These are phyloP conservation scores for Sympetrum striolatum DNA, from an alignment of 2,888 invertebrate genomes.

Conservation along the genomic window DNA sequence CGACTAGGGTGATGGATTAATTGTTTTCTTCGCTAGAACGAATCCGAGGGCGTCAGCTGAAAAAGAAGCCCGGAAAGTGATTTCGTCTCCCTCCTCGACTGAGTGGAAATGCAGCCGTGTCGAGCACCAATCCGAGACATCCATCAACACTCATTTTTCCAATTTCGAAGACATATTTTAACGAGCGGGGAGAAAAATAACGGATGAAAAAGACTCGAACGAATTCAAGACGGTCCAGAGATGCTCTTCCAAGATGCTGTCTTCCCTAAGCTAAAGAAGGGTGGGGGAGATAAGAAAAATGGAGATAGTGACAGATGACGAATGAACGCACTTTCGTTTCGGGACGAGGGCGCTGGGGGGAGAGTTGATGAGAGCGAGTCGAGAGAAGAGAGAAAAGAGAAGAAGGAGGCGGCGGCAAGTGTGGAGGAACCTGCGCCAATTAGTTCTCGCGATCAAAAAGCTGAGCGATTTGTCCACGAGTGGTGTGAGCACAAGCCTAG, in stretches of 20 bases:
- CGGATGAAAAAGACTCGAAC: neutral
- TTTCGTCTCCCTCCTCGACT: neutral
- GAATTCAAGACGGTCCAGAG: slow-evolving; percentile 18
- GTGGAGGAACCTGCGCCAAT: slow-evolving; percentile 4
- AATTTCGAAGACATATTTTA: slow-evolving; percentile 43
- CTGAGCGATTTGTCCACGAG: slow-evolving; percentile 37
- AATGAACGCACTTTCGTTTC: slow-evolving; percentile 38
- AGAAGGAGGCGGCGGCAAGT: neutral
- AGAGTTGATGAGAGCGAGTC: neutral
- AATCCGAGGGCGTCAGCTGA: neutral
- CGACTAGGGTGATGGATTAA: no score
- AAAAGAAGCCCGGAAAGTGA: neutral
- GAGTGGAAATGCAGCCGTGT: slow-evolving; percentile 19
- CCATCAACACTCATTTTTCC: slow-evolving; percentile 42
- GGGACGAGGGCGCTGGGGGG: neutral
- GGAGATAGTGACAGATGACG: slow-evolving; percentile 41
- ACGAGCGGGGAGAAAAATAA: neutral
- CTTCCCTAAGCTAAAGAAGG: slow-evolving; percentile 22
- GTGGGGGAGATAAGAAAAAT: slow-evolving; percentile 26
- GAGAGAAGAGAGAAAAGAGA: neutral
- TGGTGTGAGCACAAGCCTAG: neutral
- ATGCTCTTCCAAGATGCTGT: slow-evolving; percentile 29
- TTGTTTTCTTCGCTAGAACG: neutral
- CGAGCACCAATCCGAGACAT: slow-evolving; percentile 31
- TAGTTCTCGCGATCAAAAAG: slow-evolving; percentile 34